A percentile compares a stretch with the other conserved stretches of the same genome.
These are phyloP conservation scores for Melanotus villosus DNA, from an alignment of 2,888 invertebrate genomes.

Conservation along the genomic window DNA sequence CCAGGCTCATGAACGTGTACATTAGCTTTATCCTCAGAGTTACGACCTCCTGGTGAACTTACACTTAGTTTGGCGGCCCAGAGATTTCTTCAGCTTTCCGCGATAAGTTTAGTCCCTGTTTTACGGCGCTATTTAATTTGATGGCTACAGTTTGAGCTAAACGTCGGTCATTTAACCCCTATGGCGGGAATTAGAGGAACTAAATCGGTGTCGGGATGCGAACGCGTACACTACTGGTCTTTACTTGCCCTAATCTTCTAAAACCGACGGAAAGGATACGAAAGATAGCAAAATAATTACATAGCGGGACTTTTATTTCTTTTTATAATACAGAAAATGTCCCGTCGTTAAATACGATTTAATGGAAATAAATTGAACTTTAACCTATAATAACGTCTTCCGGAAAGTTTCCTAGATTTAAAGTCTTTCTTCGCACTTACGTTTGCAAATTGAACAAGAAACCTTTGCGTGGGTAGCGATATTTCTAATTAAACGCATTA, in stretches of 20 bases:
- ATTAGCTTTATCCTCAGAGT: constrained; percentile 59
- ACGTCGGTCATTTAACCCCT: constrained; percentile 60
- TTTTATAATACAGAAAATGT: constrained; percentile 7
- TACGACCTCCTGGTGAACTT: constrained; percentile 58
- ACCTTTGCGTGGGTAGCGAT: no score
- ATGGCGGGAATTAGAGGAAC: constrained; percentile 58
- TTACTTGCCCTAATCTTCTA: constrained; percentile 56
- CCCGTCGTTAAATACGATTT: not conserved
- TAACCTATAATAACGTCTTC: no score
- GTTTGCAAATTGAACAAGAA: no score
- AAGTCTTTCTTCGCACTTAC: no score
- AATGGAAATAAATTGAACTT: no score
- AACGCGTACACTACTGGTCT: constrained; percentile 55
- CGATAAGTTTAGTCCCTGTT: constrained; percentile 47
- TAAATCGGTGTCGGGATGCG: constrained; percentile 58
- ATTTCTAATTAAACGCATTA: no score
- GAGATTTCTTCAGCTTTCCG: constrained; percentile 52
- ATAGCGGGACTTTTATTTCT: constrained; percentile 36
- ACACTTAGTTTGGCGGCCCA: constrained; percentile 54
- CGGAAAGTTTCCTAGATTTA: no score
- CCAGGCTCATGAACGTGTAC: constrained; percentile 52
- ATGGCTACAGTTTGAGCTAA: constrained; percentile 55
- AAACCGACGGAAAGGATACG: constrained; percentile 51
- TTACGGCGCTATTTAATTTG: constrained; percentile 53
- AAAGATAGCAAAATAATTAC: constrained; percentile 52